Base-by-base conservation (phyloP, 1,140 invertebrate species). In the Drosophila lowei region DNA sequence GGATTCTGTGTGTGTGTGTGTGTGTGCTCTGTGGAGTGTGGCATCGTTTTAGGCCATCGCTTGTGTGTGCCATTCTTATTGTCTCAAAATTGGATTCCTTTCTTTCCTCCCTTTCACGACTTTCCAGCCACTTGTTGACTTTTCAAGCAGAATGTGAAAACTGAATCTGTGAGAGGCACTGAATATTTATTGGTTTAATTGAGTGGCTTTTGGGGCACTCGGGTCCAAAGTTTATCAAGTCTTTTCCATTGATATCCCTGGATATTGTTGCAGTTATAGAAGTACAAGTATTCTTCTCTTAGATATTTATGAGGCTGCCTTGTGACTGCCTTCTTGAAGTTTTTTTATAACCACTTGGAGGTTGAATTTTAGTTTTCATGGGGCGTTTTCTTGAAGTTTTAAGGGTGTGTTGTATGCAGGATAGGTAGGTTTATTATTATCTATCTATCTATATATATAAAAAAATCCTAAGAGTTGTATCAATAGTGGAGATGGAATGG, bases 121-220 rank as follows among this genome's bases (percentile, higher is more conserved):
- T 7, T n/a, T 42, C 25, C 8, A 34, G 38, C 55, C 77, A 84
- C 81, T 85, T 85, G 80, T 85, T 86, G 80, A 79, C 72, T 76
- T 66, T 76, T 56, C 62, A 46, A 59, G 23, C 68, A 34, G 53
- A 43, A 58, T 41, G 68, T 43, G 63, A 68, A 72, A 59, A 55
- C 41, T 46, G 42, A 50, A 46, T n/a, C 25, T 56, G 11, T 15
- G 53, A 56, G 11, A 38, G 34, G 11, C 34, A 68, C 50, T 50
- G 65, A 75, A 65, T 83, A 79, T 83, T 84, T 66, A 75, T 83
- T 83, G 57, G 75, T 30, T 57, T 84, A 83, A 83, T 83, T 83
- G 76, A 84, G 71, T 50, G 58, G 56, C 42, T 28, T 11, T 50
- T 28, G 13, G 61, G 18, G 8, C 30, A 30, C 30, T 30, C 28